phyloP scores from a whole-genome alignment of 35 echinoderm and acorn worm genomes.

The Ophiothrix spiculata region DNA sequence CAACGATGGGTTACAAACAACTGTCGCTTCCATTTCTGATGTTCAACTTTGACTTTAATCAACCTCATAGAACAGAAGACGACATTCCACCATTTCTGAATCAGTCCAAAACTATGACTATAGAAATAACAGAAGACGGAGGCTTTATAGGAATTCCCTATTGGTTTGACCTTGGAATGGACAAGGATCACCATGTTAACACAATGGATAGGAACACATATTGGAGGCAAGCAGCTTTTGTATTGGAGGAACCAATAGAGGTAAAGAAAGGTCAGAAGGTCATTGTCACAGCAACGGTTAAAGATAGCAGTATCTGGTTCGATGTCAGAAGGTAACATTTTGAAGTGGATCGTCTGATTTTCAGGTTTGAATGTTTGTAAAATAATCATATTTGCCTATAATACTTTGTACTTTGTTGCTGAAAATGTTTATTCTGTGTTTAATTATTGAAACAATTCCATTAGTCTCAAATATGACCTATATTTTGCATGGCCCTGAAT shows the following conservation, averaged over 20 bases:
- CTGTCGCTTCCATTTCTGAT: conserved; percentile 11
- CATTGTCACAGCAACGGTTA: conserved; percentile 2
- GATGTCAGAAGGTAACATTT: background rate
- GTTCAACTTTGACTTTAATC: conserved; percentile 30
- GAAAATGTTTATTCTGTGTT: background rate
- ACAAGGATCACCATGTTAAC: conserved; percentile 17
- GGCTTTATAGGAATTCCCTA: conserved; percentile 16
- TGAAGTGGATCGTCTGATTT: background rate
- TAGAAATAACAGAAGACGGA: conserved; percentile 16
- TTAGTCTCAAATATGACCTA: background rate
- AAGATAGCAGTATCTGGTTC: conserved; percentile 15
- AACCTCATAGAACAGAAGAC: background rate
- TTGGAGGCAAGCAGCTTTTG: conserved; percentile 23
- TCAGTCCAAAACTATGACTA: background rate
- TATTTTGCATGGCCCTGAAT: no score
- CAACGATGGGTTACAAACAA: conserved; percentile 28
- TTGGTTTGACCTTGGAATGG: conserved; percentile 32
- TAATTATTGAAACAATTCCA: background rate
- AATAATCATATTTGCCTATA: background rate
- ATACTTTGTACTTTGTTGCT: background rate
- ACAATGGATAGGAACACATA: conserved; percentile 22
- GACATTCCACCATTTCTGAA: conserved; percentile 12
- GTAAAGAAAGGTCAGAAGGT: conserved; percentile 21
- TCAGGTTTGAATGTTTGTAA: background rate
- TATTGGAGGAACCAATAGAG: background rate